These are phyloP conservation scores for Denticeps clupeoides DNA, from an alignment of 2,797 vertebrate genomes.

Conservation along the genomic window DNA sequence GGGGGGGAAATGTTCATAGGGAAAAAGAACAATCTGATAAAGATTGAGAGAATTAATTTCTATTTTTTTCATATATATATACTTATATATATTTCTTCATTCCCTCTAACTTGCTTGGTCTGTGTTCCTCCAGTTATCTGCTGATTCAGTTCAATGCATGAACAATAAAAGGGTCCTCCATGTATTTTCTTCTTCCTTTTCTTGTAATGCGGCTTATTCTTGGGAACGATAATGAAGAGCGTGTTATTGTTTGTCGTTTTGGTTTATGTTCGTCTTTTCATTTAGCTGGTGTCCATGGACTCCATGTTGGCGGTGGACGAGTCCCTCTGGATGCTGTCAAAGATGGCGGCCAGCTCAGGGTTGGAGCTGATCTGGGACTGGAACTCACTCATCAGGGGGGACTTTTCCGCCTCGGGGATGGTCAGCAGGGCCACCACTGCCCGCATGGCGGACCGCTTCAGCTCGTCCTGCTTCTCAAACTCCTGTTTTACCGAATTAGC, in stretches of 20 bases:
- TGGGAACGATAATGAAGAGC: conserved; percentile 10
- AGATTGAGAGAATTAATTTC: conserved; percentile 54
- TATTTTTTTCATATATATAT: conserved; percentile 60
- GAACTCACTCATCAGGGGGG: conserved; percentile 96
- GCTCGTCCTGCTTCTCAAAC: conserved; percentile 97
- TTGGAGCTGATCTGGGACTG: conserved; percentile 98
- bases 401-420: conserved; percentile 97
- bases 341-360: conserved; percentile 96
- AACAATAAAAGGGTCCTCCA: conserved; percentile 64
- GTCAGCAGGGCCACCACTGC: conserved; percentile 90
- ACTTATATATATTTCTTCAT: conserved; percentile 56
- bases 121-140: conserved; percentile 61
- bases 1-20: conserved; percentile 31
- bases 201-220: conserved; percentile 22
- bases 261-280: background rate
- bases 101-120: conserved; percentile 37
- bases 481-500: conserved; percentile 98
- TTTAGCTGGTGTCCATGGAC: conserved; percentile 98
- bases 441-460: conserved; percentile 94
- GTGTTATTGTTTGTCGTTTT: background rate
- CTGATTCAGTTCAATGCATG: conserved; percentile 90
- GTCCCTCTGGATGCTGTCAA: conserved; percentile 98
- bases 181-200: conserved; percentile 27
- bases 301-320: conserved; percentile 94
- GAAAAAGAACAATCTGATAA: conserved; percentile 64